phyloP scores from a whole-genome alignment of 2,113 vertebrate genomes.

The Sylvilagus bachmani region DNA sequence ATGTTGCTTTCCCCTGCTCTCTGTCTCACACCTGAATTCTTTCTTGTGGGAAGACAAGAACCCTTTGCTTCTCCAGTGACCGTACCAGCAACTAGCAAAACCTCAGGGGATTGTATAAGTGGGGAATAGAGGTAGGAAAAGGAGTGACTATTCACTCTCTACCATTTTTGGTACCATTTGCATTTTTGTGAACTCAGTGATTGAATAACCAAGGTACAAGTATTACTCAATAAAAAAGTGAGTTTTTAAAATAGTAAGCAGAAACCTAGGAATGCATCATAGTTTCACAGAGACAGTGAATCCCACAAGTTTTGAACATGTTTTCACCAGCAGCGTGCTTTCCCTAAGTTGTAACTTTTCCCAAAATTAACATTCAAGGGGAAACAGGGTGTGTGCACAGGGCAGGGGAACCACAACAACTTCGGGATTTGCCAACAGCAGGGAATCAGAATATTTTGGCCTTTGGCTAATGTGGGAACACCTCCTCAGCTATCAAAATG shows the following conservation, averaged over 20 bases:
- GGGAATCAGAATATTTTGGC: constrained; percentile 37
- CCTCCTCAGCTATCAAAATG: constrained; percentile 47
- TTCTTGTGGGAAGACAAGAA: too few species aligned
- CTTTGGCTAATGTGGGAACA: constrained; percentile 59
- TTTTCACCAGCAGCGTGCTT: background rate
- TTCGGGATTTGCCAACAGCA: constrained; percentile 12
- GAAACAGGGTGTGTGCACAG: background rate
- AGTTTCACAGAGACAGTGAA: constrained; percentile 44
- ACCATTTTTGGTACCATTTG: background rate
- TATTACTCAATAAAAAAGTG: constrained; percentile 7
- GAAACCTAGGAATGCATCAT: background rate
- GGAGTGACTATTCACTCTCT: background rate
- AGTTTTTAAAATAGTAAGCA: background rate
- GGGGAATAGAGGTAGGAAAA: background rate
- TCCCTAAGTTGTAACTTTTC: constrained; percentile 10
- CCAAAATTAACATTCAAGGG: constrained; percentile 23
- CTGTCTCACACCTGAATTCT: too few species aligned
- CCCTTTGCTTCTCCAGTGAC: too few species aligned
- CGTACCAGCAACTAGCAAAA: background rate
- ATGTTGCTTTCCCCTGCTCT: too few species aligned
- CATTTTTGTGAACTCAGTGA: background rate
- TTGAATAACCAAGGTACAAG: background rate
- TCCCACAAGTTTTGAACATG: background rate
- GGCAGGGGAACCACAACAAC: background rate
- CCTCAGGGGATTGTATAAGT: background rate